These are phyloP conservation scores for Catharus ustulatus DNA, from an alignment of 2,797 vertebrate genomes.

Conservation along the genomic window DNA sequence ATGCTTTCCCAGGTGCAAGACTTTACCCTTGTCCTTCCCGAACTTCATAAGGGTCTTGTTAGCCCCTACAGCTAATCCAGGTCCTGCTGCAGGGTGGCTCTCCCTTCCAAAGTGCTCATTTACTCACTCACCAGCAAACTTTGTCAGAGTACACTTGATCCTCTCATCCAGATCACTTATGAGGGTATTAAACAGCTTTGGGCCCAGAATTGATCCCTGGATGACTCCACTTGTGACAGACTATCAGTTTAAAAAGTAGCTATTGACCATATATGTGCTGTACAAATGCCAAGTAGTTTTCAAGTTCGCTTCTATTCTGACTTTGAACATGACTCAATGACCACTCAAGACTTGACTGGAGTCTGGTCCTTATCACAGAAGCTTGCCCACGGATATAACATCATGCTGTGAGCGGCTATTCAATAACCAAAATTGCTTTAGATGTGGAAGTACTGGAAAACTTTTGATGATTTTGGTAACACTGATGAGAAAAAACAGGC, in stretches of 20 bases:
- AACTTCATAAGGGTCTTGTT: neutral
- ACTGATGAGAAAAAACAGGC: neutral
- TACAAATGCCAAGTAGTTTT: neutral
- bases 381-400: neutral
- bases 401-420: neutral
- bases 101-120: neutral
- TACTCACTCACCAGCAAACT: neutral
- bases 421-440: neutral
- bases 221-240: neutral
- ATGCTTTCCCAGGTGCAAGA: neutral
- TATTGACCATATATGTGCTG: neutral
- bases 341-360: neutral
- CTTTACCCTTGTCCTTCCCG: accelerated
- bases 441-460: neutral
- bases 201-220: neutral
- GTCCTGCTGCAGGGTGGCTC: neutral
- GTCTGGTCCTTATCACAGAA: neutral
- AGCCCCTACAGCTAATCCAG: neutral
- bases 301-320: neutral
- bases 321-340: neutral
- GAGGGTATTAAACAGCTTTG: neutral
- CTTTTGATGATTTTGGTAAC: neutral
- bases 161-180: neutral
- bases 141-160: neutral
- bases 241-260: neutral